phyloP scores from a whole-genome alignment of 2,113 vertebrate species.

The Mesitornis unicolor region DNA sequence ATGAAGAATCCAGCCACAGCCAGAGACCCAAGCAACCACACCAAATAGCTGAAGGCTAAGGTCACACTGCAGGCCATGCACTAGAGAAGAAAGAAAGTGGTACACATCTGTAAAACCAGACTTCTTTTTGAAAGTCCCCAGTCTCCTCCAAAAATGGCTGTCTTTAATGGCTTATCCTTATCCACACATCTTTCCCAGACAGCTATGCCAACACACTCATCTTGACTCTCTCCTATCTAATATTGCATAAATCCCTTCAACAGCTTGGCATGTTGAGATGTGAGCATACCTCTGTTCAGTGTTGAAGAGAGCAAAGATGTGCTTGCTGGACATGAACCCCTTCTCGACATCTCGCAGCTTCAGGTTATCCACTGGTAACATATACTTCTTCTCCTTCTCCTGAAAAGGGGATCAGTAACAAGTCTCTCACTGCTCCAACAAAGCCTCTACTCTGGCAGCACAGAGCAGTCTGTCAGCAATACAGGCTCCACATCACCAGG shows the following conservation, averaged over 20 bases:
- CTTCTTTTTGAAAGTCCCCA: neutral
- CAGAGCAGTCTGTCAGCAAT: neutral
- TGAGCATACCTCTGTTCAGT: slow-evolving; percentile 91
- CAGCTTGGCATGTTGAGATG: neutral
- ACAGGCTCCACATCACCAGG: neutral
- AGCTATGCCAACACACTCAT: neutral
- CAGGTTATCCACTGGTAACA: slow-evolving; percentile 96
- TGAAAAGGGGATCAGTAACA: slow-evolving; percentile 59
- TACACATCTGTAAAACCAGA: neutral
- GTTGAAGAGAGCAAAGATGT: slow-evolving; percentile 98
- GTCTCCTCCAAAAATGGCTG: neutral
- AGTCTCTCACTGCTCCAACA: neutral
- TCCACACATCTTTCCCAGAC: neutral
- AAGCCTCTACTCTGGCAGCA: neutral
- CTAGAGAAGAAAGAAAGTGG: neutral
- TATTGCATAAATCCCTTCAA: neutral
- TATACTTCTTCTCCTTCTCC: slow-evolving; percentile 98
- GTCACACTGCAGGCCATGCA: neutral
- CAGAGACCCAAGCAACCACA: neutral
- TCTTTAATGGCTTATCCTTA: neutral
- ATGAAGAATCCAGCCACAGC: neutral
- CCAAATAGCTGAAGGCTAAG: neutral
- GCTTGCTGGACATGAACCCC: slow-evolving; percentile 98
- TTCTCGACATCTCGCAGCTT: slow-evolving; percentile 95
- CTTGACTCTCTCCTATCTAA: neutral